A percentile compares a stretch with the other conserved stretches of the same genome.
These are phyloP conservation scores for Istiophorus platypterus DNA, from an alignment of 2,113 vertebrate genomes.

Conservation along the genomic window DNA sequence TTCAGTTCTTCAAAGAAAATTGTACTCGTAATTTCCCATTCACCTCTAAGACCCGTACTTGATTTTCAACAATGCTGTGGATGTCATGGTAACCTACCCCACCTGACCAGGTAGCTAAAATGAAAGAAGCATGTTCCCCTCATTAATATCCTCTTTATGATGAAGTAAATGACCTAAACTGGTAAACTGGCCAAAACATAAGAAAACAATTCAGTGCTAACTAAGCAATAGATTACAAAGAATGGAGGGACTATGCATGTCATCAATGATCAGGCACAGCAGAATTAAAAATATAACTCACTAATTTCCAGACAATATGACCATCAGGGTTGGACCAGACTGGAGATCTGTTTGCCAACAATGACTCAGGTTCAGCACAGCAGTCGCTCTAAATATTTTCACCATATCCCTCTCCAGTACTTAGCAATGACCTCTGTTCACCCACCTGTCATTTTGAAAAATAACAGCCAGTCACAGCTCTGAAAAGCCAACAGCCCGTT, in stretches of 20 bases:
- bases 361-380: slow-evolving; percentile 31
- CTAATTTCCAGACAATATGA: not conserved
- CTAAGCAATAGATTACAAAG: no score
- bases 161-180: not conserved
- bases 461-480: slow-evolving; percentile 42
- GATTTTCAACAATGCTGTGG: not conserved
- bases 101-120: not conserved
- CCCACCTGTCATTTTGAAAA: slow-evolving; percentile 57
- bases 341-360: slow-evolving; percentile 22
- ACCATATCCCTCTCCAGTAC: slow-evolving; percentile 45
- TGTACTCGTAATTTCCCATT: no score
- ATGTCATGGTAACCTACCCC: not conserved
- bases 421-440: slow-evolving; percentile 46
- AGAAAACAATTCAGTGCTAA: not conserved
- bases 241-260: no score
- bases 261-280: not conserved
- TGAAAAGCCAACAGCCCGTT: slow-evolving; percentile 36
- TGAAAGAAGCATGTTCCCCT: not conserved
- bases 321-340: not conserved
- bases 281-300: slow-evolving; percentile 11
- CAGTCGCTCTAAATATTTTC: slow-evolving; percentile 53
- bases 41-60: no score
- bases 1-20: no score
- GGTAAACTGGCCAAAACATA: not conserved
- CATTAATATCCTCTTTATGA: not conserved